Percentiles rank a stretch among this genome's conserved stretches.
Conservation (phyloP, 2,797 vertebrate genomes). For the Graptemys geographica region DNA sequence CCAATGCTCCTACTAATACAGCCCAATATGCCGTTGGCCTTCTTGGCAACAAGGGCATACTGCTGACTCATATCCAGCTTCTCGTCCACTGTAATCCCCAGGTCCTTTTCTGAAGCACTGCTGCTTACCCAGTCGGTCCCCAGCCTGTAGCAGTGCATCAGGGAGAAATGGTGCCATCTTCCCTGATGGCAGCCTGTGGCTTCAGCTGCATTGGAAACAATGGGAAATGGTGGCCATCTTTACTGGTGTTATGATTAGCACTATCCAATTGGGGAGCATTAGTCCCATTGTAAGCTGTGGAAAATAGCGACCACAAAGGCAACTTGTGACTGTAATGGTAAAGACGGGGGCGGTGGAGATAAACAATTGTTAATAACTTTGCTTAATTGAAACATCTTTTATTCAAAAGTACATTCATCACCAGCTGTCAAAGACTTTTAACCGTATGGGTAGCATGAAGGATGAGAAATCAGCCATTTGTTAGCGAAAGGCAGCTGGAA, state of each 20-base stretch:
- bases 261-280: background rate
- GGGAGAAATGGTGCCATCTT: background rate
- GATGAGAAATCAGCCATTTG: background rate
- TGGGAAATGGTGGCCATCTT: background rate
- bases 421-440: background rate
- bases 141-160: too few species aligned
- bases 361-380: background rate
- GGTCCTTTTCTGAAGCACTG: too few species aligned
- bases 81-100: too few species aligned
- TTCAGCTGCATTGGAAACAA: background rate
- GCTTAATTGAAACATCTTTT: background rate
- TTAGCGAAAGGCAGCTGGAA: background rate
- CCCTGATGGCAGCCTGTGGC: background rate
- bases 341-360: accelerated
- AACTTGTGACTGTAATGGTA: background rate
- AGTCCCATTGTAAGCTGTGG: background rate
- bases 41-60: too few species aligned
- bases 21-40: too few species aligned
- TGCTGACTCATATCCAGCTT: too few species aligned
- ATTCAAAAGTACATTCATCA: background rate
- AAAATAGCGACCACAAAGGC: background rate
- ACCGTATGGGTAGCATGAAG: background rate
- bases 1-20: too few species aligned
- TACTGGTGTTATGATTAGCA: background rate
- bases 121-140: too few species aligned